Evolutionary conservation across 2,797 vertebrate species (phyloP), one percentile per base, ranked within the genome.

Genomic region (Crenichthys baileyi): DNA sequence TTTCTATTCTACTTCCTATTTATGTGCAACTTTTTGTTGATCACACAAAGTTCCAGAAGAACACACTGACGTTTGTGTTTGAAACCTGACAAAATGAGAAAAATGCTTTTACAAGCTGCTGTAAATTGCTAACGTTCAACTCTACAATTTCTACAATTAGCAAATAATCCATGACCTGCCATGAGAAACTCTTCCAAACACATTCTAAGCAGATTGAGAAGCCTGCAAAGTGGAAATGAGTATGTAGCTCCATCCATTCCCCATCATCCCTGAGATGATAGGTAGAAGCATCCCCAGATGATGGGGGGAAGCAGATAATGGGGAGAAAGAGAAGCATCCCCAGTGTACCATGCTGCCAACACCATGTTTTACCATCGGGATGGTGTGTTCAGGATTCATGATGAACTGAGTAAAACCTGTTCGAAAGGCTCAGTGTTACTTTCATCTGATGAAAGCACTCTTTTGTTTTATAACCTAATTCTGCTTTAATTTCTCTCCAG

Each of bases 111-210:
- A 70, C 41, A 41, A 44, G 5, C 1, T 20, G 6, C 22, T 24
- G 0, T 1, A 44, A 13, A 6, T 72, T 55, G 50, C 48, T n/a
- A 71, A 68, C 53, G 68, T 84, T 72, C 39, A 60, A 36, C 9
- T 9, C 3, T 6, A 39, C 5, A 61, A 20, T 85, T 81, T 58
- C 67, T 67, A 31, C 61, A 48, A 39, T 74, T 63, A 48, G 29
- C 18, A 78, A 82, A 82, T 29, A 81, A 46, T 39, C 16, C 36
- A 20, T 16, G 6, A 76, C 56, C 67, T 70, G 46, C 15, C 55
- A 70, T 20, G 11, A 61, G 31, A 79, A 81, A 77, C 39, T 22
- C 71, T 78, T 61, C 55, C 56, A 81, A 79, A 80, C 81, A 81
- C 20, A 29, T 63, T 60, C 46, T 72, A 63, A 79, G 71, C 56